Evolutionary conservation across 2,797 vertebrate species (phyloP), one percentile per base, ranked within the genome.

Genomic region (Poliocrania exsul): DNA sequence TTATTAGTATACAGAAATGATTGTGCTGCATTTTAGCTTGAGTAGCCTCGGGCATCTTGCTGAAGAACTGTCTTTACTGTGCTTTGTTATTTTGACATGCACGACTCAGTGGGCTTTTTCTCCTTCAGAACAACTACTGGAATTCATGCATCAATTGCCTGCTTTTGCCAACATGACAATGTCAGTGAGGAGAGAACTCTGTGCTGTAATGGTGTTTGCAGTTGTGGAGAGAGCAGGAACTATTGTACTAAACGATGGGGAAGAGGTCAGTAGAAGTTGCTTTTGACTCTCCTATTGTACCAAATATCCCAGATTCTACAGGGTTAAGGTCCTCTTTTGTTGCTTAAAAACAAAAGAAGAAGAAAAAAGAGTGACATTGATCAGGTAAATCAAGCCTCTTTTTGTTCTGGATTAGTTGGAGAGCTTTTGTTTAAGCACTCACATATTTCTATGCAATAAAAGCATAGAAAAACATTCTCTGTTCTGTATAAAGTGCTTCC

Each of bases 131-230:
- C 99, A 99, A 99, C 98, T 99, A 86, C 98, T 99, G 97, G 99
- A 99, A 98, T 99, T 99, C 97, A 99, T 99, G 99, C 99, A 99
- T 98, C 99, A 99, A 81, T 98, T 99, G 97, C 99, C 99, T 58
- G 99, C 99, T 54, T 99, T 99, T 92, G 99, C 99, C 96, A 99
- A 99, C 97, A 99, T 99, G 99, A 99, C 99, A 40, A 99, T 99
- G 99, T 99, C 99, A 2, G 99, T 99, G 96, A 98, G 99, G 96
- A 98, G 99, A 94, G 99, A 99, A 95, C 99, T 99, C 67, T 99
- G 99, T 95, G 99, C 99, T 6, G 99, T 99, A 92, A 99, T 99
- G 99, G 99, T 99, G 58, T 99, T 99, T 23, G 99, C 99, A 4
- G 99, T 99, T 94, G 99, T 99, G 85, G 99, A 99, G 92, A 98